Base-by-base conservation (phyloP, 2,888 invertebrate species). In the Alviniconcha strummeri region DNA sequence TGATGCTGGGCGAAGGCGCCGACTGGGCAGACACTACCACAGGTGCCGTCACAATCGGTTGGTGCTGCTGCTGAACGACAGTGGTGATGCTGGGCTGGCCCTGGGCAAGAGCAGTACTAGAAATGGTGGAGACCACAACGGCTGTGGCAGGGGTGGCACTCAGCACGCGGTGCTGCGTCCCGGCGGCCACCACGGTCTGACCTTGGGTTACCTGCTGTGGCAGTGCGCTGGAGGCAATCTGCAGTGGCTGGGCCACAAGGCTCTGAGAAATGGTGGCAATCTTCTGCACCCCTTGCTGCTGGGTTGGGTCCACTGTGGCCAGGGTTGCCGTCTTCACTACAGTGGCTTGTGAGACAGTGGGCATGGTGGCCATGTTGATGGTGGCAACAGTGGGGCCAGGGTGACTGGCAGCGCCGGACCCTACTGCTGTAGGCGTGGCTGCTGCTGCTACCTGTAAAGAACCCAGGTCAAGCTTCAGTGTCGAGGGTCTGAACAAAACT, bases 271-370 rank as follows among this genome's bases (percentile, higher is more conserved):
- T 80, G 9, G 85, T 82, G 3, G 88, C 81, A 64, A 89, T 80
- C 83, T 81, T 85, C 81, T 13, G 80, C 72, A 55, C 78, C 60
- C 69, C 19, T 55, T 71, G 54, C 76, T 54, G 36, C 88, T 84
- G 88, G 13, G 86, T 83, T 0, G 84, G 85, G 17, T 89, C 89
- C 9, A 85, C 84, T 9, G 86, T 86, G 9, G 87, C 81, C 17
- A 88, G 82, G 17, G 85, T 85, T n/a, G 88, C 87, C 9, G 89
- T 86, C 82, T 89, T 89, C 7, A 89, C 88, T 56, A 83, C 78
- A 52, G 82, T 55, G 56, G 77, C 75, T 1, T 75, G 75, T 0
- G 75, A 54, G 17, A 55, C 75, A 5, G 55, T 8, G 7, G 75
- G n/a, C 77, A 77, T 56, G 57, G 7, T 8, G 36, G 81, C 57